A percentile compares a stretch with the other conserved stretches of the same genome.
phyloP scores from a whole-genome alignment of 2,797 vertebrate species.

The Sebastes cheni region DNA sequence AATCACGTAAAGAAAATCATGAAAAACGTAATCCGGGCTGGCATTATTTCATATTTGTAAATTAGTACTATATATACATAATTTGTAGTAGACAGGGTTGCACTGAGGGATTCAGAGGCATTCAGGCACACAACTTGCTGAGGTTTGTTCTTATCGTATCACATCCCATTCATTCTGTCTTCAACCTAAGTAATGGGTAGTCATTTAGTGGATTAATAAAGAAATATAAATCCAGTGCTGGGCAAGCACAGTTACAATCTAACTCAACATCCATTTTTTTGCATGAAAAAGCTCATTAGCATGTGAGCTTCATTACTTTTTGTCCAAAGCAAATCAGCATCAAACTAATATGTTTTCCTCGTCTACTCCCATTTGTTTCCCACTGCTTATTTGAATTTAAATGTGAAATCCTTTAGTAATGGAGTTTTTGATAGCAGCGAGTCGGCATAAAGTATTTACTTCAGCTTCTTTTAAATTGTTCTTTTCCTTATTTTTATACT shows the following conservation, averaged over 20 bases:
- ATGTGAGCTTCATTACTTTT: constrained; percentile 32
- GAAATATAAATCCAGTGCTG: constrained; percentile 37
- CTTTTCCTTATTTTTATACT: not conserved
- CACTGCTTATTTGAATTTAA: constrained; percentile 18
- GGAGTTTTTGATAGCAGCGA: not conserved
- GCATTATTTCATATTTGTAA: not conserved
- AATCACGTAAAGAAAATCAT: not conserved
- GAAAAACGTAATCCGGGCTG: not conserved
- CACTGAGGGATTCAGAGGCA: not conserved
- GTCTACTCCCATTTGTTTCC: constrained; percentile 8
- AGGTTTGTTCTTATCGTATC: not conserved
- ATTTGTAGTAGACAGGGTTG: no score
- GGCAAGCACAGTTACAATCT: constrained; percentile 17
- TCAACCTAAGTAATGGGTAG: constrained; percentile 29
- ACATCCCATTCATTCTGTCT: constrained; percentile 3
- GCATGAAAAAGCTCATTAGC: constrained; percentile 49
- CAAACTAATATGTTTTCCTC: constrained; percentile 18
- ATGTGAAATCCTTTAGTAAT: not conserved
- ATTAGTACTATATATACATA: not conserved
- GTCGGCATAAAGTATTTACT: not conserved
- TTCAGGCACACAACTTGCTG: not conserved
- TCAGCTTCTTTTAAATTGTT: not conserved
- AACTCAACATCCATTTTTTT: constrained; percentile 39
- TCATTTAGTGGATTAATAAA: constrained; percentile 60
- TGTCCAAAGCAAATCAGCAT: constrained; percentile 23